Conservation (phyloP, 2,888 invertebrate species). For the Aspidiotus rigidus region DNA sequence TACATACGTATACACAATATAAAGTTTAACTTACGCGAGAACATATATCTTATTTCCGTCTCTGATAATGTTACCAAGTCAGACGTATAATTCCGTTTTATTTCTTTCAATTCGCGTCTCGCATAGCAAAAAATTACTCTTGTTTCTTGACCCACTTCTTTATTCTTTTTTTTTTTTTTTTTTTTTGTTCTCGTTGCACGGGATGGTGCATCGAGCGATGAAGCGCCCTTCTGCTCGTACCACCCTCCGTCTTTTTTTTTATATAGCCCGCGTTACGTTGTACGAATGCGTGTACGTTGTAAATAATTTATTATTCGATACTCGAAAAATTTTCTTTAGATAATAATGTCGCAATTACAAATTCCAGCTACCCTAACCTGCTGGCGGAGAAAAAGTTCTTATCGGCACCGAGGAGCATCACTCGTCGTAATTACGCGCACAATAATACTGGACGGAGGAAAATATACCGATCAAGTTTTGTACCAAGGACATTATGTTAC, state of each 20-base stretch:
- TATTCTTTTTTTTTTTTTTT: constrained; percentile 10
- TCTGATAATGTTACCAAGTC: constrained; percentile 22
- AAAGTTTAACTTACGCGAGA: constrained; percentile 10
- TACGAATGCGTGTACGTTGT: no score
- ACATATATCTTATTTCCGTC: constrained; percentile 27
- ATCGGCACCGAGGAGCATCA: no score
- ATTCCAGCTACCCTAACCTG: no score
- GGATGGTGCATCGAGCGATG: background rate
- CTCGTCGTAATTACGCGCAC: no score
- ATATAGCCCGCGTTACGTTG: background rate
- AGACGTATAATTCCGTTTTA: constrained; percentile 27
- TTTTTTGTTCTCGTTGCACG: background rate
- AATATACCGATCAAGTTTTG: no score
- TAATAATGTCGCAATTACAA: constrained; percentile 2
- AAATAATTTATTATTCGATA: background rate
- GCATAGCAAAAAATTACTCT: constrained; percentile 10
- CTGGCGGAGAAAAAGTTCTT: no score
- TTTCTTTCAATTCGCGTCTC: constrained; percentile 12
- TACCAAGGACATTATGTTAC: no score
- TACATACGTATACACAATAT: constrained; percentile 10
- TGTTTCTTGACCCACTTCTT: constrained; percentile 14
- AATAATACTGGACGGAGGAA: no score
- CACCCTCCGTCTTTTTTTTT: background rate
- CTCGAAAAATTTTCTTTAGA: background rate
- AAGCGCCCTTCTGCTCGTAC: background rate